Evolutionary conservation across 2,113 vertebrate genomes (phyloP), one percentile per base, ranked within the genome.

Genomic region (Psettodes erumei): DNA sequence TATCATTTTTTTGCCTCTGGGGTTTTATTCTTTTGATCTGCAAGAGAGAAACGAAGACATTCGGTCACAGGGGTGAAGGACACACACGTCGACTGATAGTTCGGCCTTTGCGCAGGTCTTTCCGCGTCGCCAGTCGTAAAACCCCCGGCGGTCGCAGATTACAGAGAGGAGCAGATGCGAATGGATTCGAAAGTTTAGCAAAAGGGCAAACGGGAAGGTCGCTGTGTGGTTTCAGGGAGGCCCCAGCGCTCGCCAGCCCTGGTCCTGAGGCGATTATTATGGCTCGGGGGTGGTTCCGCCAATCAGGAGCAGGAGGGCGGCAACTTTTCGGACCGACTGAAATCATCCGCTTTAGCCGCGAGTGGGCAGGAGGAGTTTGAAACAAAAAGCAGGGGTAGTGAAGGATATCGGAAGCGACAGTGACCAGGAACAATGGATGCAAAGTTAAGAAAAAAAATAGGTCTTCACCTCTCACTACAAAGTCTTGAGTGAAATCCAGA

Each of bases 21-120:
- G 92, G 96, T 93, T 94, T 97, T 93, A 98, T 93, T 94, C 95
- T 96, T 95, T 98, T 96, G 76, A 99, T 96, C 98, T 99, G 92
- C 37, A 91, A 89, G 76, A 90, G 90, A 90, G 85, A 74, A 42
- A 35, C 43, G 18, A 53, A 13, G 11, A 75, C 8, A 55, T 25
- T 25, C 40, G 12, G 15, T 65, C 3, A 76, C 6, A 80, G 19
- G 15, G 30, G 28, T 47, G 12, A 54, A 58, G 37, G 1, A 35
- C 15, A 60, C 23, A 23, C 13, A n/a, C 16, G 0, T 3, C 9
- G 6, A 37, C 28, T 4, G 3, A 42, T n/a, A 67, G 15, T 25
- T n/a, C n/a, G n/a, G n/a, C 12, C 23, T 25, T 10, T 25, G 6
- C 6, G n/a, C 9, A 38, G 13, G 9, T 28, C 16, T 11, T 28